A percentile compares a stretch with the other conserved stretches of the same genome.
Evolutionary conservation across 2,113 vertebrate species (phyloP).

Genomic region (Ploceus nigricollis): DNA sequence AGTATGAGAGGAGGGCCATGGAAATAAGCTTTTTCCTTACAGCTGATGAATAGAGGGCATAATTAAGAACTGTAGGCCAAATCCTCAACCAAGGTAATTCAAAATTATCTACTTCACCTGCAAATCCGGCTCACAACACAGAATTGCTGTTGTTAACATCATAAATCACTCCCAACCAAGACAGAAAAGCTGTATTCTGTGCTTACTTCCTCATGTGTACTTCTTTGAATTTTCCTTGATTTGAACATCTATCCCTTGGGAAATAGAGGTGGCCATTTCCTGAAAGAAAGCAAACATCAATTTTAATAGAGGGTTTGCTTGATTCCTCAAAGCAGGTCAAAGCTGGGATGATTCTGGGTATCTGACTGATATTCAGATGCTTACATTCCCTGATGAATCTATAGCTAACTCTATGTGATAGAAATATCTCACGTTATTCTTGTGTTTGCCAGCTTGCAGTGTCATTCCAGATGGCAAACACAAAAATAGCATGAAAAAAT

Average conservation of each 20-base stretch:
- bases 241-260: not conserved
- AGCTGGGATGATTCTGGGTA: slow-evolving; percentile 11
- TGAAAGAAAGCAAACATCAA: not conserved
- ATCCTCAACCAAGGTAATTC: not conserved
- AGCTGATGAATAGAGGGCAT: not conserved
- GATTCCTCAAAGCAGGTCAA: slow-evolving; percentile 39
- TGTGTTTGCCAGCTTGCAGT: slow-evolving; percentile 59
- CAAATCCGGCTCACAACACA: not conserved
- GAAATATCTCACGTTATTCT: slow-evolving; percentile 59
- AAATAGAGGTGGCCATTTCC: not conserved
- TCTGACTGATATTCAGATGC: slow-evolving; percentile 34
- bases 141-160: not conserved
- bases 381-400: slow-evolving; percentile 27
- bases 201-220: not conserved
- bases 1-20: not conserved
- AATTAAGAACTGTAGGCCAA: not conserved
- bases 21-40: not conserved
- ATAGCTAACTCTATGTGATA: slow-evolving; percentile 9
- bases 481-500: slow-evolving; percentile 58
- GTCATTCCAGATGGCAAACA: slow-evolving; percentile 73
- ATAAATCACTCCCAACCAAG: not conserved
- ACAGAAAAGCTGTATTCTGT: not conserved
- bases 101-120: not conserved
- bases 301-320: not conserved
- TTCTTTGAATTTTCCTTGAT: not conserved